Base-by-base conservation (phyloP, 2,888 invertebrate species). In the Oxytorus armatus region DNA sequence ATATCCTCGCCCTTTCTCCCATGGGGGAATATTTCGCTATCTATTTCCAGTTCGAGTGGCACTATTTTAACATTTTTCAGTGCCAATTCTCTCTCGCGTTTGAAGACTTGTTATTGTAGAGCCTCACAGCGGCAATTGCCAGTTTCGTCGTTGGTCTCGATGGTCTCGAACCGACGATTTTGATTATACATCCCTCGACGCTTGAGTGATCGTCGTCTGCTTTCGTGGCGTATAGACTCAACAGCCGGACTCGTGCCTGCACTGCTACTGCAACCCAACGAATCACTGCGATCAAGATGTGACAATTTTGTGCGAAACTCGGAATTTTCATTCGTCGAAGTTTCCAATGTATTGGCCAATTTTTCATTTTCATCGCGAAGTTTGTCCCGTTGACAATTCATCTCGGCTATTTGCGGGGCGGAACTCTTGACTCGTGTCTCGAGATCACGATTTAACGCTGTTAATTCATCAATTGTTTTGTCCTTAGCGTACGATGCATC, bases 211-310 rank as follows among this genome's bases (percentile, higher is more conserved):
- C 85, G 81, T 39, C 88, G 85, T 47, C 85, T 80, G 49, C 66
- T 84, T 3, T 79, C 83, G 8, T 84, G 72, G 18, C 68, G 78
- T 23, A 66, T 82, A 4, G 80, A 75, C 10, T 80, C 84, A 10
- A 83, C 57, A 11, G 80, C 78, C 8, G 89, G 87, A 81, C 88
- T 88, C n/a, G 79, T 80, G 66, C 84, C 86, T 68, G 87, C 85
- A 63, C 85, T 86, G 4, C 53, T 74, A 8, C 66, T 73, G 53
- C 85, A 86, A 18, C 68, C 73, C 44, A 69, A 0, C 8, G 76
- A 33, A 42, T 93, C 92, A 3, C 89, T 86, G 73, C 92, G 85
- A 83, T 92, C 92, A 82, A 90, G 86, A 14, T 53, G 0, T 91
- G 90, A 81, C 92, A 93, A 55, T 73, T 66, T 77, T 0, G 2